These are phyloP conservation scores for Lethrus apterus DNA, from an alignment of 1,140 invertebrate species.

Conservation along the genomic window DNA sequence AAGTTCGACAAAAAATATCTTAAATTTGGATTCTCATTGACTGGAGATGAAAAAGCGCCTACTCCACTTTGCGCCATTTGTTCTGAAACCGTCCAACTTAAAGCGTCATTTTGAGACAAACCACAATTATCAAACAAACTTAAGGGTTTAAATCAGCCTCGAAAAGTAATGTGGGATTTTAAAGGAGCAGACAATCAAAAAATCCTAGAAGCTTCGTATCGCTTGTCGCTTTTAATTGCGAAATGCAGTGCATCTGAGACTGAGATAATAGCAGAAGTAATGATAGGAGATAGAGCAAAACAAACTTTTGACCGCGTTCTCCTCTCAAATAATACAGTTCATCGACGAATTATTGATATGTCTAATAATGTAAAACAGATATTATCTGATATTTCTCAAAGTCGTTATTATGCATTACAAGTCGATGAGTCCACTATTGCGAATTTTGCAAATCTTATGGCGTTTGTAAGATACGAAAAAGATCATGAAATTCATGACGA, in stretches of 20 bases:
- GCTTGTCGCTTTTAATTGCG: slow-evolving; percentile 7
- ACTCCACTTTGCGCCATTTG: too few relatives aligned
- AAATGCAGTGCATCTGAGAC: slow-evolving; percentile 5
- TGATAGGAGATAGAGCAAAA: slow-evolving; percentile 15
- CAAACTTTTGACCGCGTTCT: slow-evolving; percentile 15
- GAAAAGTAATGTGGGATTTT: slow-evolving; percentile 11
- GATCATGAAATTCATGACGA: slow-evolving; percentile 1
- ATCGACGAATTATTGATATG: slow-evolving; percentile 9
- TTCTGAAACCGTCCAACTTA: slow-evolving; percentile 9
- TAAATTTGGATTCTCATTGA: slow-evolving; percentile 9
- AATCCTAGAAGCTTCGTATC: too few relatives aligned
- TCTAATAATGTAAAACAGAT: slow-evolving; percentile 14
- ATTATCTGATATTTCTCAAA: slow-evolving; percentile 5
- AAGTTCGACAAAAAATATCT: slow-evolving; percentile 11
- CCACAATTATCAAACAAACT: slow-evolving; percentile 10
- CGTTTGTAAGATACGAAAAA: slow-evolving; percentile 9
- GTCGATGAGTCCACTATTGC: slow-evolving; percentile 11
- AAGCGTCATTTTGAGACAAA: slow-evolving; percentile 16
- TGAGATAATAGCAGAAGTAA: slow-evolving; percentile 12
- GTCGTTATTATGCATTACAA: slow-evolving; percentile 2
- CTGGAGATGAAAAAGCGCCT: slow-evolving; percentile 9
- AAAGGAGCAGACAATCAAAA: slow-evolving; percentile 13
- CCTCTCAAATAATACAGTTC: slow-evolving; percentile 14
- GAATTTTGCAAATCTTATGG: slow-evolving; percentile 6
- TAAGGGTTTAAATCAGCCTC: slow-evolving; percentile 7